phyloP scores from a whole-genome alignment of 2,888 invertebrate genomes.

The Heliconius charithonia region DNA sequence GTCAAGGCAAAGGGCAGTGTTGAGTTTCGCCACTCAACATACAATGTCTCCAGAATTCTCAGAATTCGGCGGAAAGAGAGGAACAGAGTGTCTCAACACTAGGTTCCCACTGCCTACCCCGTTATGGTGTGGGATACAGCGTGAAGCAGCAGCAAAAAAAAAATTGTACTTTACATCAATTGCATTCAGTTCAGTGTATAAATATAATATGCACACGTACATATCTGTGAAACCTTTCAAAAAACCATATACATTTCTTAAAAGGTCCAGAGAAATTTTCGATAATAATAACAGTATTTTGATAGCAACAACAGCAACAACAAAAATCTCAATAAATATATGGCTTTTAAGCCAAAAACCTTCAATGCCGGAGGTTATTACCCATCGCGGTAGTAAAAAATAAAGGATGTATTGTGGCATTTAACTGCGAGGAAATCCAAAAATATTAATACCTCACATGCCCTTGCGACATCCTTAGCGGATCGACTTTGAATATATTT shows the following conservation, averaged over 20 bases:
- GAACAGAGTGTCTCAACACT: too few relatives aligned
- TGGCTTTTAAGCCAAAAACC: not conserved
- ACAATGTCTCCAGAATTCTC: too few relatives aligned
- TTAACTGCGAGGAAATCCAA: conserved; percentile 34
- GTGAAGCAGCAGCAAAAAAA: too few relatives aligned
- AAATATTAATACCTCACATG: conserved; percentile 29
- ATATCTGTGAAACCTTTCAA: conserved; percentile 5
- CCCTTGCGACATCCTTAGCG: conserved; percentile 39
- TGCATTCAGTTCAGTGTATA: not conserved
- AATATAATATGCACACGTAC: not conserved
- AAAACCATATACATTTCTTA: not conserved
- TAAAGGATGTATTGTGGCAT: conserved; percentile 19
- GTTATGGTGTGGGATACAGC: too few relatives aligned
- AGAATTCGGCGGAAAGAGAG: too few relatives aligned
- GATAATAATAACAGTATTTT: conserved; percentile 17
- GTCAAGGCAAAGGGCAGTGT: too few relatives aligned
- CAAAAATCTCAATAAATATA: conserved; percentile 9
- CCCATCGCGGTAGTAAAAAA: conserved; percentile 24
- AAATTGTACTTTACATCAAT: too few relatives aligned
- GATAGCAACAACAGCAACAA: conserved; percentile 2
- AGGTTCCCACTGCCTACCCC: too few relatives aligned
- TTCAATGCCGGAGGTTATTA: conserved; percentile 16
- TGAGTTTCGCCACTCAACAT: too few relatives aligned
- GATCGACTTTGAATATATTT: conserved; percentile 16
- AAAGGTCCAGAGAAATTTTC: conserved; percentile 1